Percentiles rank a stretch among this genome's conserved stretches.
Evolutionary conservation across 2,113 vertebrate species (phyloP).

Genomic region (Tetrao urogallus): DNA sequence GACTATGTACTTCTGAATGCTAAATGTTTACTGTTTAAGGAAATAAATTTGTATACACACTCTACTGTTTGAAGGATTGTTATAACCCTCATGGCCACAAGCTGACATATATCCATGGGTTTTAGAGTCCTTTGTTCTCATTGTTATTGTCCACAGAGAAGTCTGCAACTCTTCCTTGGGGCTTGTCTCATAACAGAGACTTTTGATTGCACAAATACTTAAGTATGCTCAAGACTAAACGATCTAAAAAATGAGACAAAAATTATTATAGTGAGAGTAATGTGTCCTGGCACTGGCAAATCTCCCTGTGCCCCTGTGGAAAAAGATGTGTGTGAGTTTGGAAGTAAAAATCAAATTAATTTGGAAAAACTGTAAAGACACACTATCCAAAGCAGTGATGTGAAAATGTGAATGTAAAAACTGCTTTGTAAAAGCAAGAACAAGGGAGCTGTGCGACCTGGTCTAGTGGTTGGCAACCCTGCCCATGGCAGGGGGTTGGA

Average conservation of each 20-base stretch:
- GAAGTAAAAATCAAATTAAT: background rate
- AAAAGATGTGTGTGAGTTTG: background rate
- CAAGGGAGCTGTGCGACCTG: background rate
- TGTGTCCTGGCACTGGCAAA: background rate
- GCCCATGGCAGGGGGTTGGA: too few species aligned
- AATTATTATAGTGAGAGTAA: background rate
- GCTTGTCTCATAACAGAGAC: background rate
- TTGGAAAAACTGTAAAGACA: background rate
- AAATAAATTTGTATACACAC: background rate
- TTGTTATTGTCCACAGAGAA: background rate
- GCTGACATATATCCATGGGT: background rate
- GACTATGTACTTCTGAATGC: background rate
- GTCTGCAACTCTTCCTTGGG: background rate
- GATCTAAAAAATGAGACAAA: background rate
- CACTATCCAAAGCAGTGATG: background rate
- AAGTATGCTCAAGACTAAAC: background rate
- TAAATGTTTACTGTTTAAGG: background rate
- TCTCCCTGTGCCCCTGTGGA: background rate
- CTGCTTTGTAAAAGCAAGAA: background rate
- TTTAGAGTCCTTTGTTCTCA: background rate
- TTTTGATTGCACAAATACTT: background rate
- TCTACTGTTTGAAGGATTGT: background rate
- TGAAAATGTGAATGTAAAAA: background rate
- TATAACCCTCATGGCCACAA: background rate
- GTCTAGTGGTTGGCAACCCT: too few species aligned